Conservation (phyloP, 2,888 invertebrate species). For the Eilema griseolum region DNA sequence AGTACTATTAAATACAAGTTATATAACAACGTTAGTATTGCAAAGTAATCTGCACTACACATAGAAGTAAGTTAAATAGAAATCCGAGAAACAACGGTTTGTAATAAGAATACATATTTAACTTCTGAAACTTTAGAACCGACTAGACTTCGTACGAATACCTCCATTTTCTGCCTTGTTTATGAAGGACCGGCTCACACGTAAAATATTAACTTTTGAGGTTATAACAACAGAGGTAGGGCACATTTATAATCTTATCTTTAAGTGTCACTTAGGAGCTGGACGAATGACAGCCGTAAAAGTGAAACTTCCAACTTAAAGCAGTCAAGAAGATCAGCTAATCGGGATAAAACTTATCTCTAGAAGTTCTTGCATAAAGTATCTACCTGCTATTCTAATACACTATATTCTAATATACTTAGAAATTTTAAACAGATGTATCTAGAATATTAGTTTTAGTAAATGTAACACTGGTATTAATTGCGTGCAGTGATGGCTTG, state of each 20-base stretch:
- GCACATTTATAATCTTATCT: slow-evolving; percentile 10
- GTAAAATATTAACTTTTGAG: slow-evolving; percentile 24
- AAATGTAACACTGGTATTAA: not conserved
- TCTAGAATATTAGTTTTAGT: not conserved
- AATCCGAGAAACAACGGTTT: slow-evolving; percentile 31
- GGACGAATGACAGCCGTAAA: slow-evolving; percentile 8
- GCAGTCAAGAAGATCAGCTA: slow-evolving; percentile 1
- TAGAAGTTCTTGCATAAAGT: slow-evolving; percentile 8
- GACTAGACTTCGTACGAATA: slow-evolving; percentile 18
- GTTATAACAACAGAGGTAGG: slow-evolving; percentile 5
- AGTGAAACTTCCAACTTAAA: not conserved
- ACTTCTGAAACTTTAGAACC: slow-evolving; percentile 35
- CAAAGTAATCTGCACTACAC: slow-evolving; percentile 25
- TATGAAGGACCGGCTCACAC: slow-evolving; percentile 22
- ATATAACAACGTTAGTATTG: slow-evolving; percentile 1
- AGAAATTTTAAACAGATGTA: not conserved
- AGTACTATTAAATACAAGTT: not conserved
- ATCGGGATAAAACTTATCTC: slow-evolving; percentile 2
- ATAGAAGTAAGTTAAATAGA: slow-evolving; percentile 34
- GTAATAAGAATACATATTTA: slow-evolving; percentile 34
- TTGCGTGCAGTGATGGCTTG: no score
- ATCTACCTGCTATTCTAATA: not conserved
- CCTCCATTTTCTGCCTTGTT: slow-evolving; percentile 23
- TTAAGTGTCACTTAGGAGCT: slow-evolving; percentile 3
- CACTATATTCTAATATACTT: not conserved